Conservation (phyloP, 2,797 vertebrate species). For the Ptychadena robeensis region DNA sequence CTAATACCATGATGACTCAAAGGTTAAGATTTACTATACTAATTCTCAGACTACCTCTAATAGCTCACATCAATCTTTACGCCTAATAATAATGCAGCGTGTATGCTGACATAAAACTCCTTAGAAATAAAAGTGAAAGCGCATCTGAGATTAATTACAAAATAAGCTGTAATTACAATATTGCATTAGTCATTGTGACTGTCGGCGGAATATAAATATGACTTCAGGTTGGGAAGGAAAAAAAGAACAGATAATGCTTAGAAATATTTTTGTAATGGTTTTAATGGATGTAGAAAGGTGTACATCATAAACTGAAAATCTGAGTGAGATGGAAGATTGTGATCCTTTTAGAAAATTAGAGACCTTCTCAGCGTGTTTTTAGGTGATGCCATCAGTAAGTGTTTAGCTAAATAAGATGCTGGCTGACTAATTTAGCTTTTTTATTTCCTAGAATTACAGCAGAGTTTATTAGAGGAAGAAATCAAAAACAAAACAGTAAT, state of each 20-base stretch:
- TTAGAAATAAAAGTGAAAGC: neutral
- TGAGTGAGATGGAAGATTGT: neutral
- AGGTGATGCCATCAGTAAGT: too few relatives aligned
- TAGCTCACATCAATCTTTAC: neutral
- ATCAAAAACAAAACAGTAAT: too few relatives aligned
- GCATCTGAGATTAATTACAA: slow-evolving; percentile 5
- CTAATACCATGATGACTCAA: too few relatives aligned
- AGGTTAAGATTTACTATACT: too few relatives aligned
- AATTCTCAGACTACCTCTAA: neutral
- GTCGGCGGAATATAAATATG: slow-evolving; percentile 17
- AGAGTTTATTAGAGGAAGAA: too few relatives aligned
- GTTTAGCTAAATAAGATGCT: too few relatives aligned
- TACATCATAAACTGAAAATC: neutral
- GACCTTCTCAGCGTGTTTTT: too few relatives aligned
- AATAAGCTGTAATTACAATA: slow-evolving; percentile 24
- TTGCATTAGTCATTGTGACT: slow-evolving; percentile 16
- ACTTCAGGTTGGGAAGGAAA: neutral
- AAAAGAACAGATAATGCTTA: neutral
- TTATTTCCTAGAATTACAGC: too few relatives aligned
- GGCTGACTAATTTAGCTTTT: too few relatives aligned
- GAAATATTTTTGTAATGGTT: neutral
- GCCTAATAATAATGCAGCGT: neutral
- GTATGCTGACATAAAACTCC: neutral
- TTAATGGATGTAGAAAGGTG: neutral
- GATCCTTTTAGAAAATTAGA: too few relatives aligned